Conservation (phyloP, 2,888 invertebrate genomes). For the Campopleginae sp. region DNA sequence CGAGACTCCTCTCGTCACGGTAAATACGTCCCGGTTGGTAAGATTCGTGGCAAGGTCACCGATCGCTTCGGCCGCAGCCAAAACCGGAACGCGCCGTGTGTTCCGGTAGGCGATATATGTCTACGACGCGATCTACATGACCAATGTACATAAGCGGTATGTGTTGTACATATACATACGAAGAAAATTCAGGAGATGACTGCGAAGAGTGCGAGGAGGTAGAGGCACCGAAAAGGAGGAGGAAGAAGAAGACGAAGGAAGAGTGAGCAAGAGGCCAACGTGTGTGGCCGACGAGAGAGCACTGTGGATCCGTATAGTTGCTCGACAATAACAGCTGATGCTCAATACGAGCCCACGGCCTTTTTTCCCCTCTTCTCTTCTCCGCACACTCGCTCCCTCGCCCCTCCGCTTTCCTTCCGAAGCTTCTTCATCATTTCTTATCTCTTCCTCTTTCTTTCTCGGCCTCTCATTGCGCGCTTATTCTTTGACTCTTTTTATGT, state of each 20-base stretch:
- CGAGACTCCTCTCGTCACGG: slow-evolving; percentile 56
- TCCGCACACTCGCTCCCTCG: slow-evolving; percentile 25
- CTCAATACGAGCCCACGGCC: slow-evolving; percentile 71
- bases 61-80: slow-evolving; percentile 47
- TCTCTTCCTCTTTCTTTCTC: slow-evolving; percentile 22
- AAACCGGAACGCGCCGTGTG: slow-evolving; percentile 61
- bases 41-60: slow-evolving; percentile 64
- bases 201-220: slow-evolving; percentile 52
- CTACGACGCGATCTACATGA: background rate
- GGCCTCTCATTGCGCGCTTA: slow-evolving; percentile 1
- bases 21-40: slow-evolving; percentile 56
- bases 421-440: slow-evolving; percentile 16
- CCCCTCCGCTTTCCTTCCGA: slow-evolving; percentile 36
- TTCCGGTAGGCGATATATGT: slow-evolving; percentile 52
- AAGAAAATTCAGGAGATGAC: slow-evolving; percentile 54
- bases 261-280: slow-evolving; percentile 71
- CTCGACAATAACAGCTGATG: slow-evolving; percentile 75
- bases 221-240: slow-evolving; percentile 28
- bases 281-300: slow-evolving; percentile 73
- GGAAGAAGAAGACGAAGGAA: slow-evolving; percentile 56
- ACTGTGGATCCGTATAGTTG: slow-evolving; percentile 73
- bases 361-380: slow-evolving; percentile 41
- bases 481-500: slow-evolving; percentile 46
- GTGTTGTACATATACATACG: slow-evolving; percentile 44
- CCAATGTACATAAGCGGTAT: slow-evolving; percentile 6